Conservation (phyloP, 2,113 vertebrate genomes). For the Phalacrocorax brasilianus region DNA sequence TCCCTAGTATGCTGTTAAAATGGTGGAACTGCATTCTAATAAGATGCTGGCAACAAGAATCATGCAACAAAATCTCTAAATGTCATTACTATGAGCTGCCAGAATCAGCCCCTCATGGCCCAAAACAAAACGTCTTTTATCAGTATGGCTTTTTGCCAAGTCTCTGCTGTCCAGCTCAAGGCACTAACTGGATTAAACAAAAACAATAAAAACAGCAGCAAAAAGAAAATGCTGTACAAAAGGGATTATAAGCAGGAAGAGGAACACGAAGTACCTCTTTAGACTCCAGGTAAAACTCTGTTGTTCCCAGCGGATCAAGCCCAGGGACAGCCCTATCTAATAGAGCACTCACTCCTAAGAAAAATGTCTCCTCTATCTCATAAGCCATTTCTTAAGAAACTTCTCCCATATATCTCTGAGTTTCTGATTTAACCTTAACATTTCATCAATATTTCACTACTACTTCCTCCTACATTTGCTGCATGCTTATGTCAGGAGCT, state of each 20-base stretch:
- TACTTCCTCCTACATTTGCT: background rate
- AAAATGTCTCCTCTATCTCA: background rate
- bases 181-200: constrained; percentile 20
- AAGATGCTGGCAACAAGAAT: background rate
- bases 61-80: background rate
- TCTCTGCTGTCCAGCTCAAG: background rate
- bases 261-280: background rate
- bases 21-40: background rate
- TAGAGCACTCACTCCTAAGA: background rate
- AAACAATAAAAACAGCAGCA: background rate
- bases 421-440: background rate
- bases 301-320: background rate
- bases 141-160: background rate
- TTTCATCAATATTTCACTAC: background rate
- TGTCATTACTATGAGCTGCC: background rate
- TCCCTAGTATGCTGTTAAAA: background rate
- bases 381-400: background rate
- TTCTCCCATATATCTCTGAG: background rate
- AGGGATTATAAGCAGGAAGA: background rate
- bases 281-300: background rate
- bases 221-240: background rate
- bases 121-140: background rate
- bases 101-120: background rate
- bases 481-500: background rate
- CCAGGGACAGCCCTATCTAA: background rate